Evolutionary conservation across 2,113 vertebrate genomes (phyloP).

Genomic region (Ophthalmotilapia sp.): DNA sequence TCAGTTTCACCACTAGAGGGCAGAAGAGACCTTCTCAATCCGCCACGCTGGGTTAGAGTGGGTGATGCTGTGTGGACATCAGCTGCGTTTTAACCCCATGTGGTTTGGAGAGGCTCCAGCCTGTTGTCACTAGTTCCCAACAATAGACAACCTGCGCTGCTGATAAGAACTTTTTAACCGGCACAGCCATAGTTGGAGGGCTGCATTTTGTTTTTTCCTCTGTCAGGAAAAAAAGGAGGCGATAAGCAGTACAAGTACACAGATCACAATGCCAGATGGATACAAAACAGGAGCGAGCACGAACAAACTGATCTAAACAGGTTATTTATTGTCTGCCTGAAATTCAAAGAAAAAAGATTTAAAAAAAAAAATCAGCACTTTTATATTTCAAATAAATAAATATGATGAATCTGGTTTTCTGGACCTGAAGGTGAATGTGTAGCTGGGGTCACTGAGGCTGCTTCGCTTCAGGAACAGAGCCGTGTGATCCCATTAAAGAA

Average conservation of each 20-base stretch:
- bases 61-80: background rate
- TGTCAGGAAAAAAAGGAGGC: background rate
- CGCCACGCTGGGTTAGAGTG: accelerated
- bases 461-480: background rate
- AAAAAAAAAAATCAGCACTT: background rate
- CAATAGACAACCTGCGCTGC: background rate
- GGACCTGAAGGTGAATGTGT: background rate
- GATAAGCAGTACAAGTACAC: background rate
- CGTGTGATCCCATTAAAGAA: background rate
- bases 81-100: background rate
- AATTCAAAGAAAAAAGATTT: background rate
- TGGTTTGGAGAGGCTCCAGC: background rate
- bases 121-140: constrained; percentile 2
- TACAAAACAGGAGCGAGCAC: background rate
- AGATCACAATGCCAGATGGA: background rate
- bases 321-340: background rate
- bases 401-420: background rate
- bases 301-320: background rate
- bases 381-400: background rate
- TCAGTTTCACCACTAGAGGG: constrained; percentile 30
- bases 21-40: background rate
- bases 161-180: background rate
- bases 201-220: background rate
- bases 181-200: constrained; percentile 19
- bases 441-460: background rate